phyloP scores from a whole-genome alignment of 2,113 vertebrate genomes.

The Jaculus jaculus region DNA sequence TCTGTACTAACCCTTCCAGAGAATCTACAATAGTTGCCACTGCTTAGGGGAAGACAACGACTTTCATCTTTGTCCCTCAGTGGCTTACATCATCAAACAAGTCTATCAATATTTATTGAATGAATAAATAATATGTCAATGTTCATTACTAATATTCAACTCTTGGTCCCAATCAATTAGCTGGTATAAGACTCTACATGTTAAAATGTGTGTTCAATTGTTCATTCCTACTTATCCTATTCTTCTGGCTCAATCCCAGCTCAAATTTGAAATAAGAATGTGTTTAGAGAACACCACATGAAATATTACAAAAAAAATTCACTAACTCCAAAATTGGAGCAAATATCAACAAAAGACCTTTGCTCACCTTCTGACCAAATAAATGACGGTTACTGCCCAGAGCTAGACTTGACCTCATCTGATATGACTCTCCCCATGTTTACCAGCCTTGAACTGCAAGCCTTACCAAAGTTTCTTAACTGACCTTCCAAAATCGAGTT shows the following conservation, averaged over 20 bases:
- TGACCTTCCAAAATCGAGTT: background rate
- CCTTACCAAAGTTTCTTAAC: background rate
- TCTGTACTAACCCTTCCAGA: background rate
- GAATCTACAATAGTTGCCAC: background rate
- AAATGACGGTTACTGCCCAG: too few relatives aligned
- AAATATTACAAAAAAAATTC: background rate
- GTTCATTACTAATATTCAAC: slow-evolving; percentile 7
- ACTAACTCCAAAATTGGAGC: background rate
- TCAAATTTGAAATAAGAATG: slow-evolving; percentile 6
- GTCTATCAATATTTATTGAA: slow-evolving; percentile 22
- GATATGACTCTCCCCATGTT: background rate
- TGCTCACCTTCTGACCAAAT: background rate
- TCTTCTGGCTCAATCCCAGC: background rate
- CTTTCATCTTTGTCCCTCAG: slow-evolving; percentile 8
- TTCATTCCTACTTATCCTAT: background rate
- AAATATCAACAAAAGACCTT: background rate
- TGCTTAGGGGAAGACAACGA: background rate
- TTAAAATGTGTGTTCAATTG: background rate
- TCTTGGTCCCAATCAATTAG: slow-evolving; percentile 29
- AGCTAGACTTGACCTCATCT: background rate
- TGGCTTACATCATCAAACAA: background rate
- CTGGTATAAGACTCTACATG: background rate
- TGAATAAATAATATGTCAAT: slow-evolving; percentile 17
- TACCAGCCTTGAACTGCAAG: background rate
- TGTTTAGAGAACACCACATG: background rate